Base-by-base conservation (phyloP, 2,797 vertebrate species). In the Thripadectes ignobilis region DNA sequence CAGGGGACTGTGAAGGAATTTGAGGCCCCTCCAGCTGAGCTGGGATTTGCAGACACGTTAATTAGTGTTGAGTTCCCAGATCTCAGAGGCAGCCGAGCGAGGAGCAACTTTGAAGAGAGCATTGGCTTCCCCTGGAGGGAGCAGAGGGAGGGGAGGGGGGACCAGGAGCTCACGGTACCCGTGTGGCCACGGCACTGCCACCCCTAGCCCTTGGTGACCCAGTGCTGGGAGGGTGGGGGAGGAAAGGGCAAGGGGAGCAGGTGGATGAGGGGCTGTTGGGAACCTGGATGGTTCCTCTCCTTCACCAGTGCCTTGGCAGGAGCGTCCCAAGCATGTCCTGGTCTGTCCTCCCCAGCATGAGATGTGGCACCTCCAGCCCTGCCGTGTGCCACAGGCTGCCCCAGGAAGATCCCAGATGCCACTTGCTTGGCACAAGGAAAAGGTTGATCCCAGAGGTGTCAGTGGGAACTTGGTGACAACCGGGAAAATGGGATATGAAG, bases 61-160 rank as follows among this genome's bases (percentile, higher is more conserved):
- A 98, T 98, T 97, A 98, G 96, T 19, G 38, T 54, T 92, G 95
- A 91, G 95, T 96, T 97, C 95, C 94, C 92, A 85, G 54, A 86
- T 95, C 96, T 95, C 59, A 5, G 65, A 97, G 78, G 96, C 92
- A 97, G 84, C 92, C 93, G 48, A 96, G 92, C 57, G 16, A 96
- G 89, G 71, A 95, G 79, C 48, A 94, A 93, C 92, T 92, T 89
- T 80, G 96, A 96, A 87, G 92, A 80, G 58, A 94, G 79, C 59
- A 9, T 65, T 88, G 80, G 66, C 81, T 92, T 92, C 66, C 75
- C 89, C 13, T 0, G 69, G 86, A 95, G 91, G 84, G 21, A 92
- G 30, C 4, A 55, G 2, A 29, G 5, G 29, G 75, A 58, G 66
- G 54, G 38, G 23, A n/a, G 49, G 38, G 16, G 41, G 18, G 49